Evolutionary conservation across 2,113 vertebrate genomes (phyloP).

Genomic region (Catharus fuscescens): DNA sequence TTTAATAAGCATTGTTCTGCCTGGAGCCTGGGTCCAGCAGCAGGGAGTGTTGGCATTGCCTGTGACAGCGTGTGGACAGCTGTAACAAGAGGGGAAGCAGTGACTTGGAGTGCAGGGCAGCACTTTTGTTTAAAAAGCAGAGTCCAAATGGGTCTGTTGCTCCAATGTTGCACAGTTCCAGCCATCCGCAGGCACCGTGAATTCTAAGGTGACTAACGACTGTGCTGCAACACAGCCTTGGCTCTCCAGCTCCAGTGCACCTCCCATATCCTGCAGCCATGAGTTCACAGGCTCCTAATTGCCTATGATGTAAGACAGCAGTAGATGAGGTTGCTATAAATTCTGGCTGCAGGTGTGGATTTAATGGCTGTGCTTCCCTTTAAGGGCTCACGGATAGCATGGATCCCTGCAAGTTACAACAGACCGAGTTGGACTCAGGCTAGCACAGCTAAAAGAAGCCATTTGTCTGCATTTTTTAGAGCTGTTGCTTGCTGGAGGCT

Average conservation of each 20-base stretch:
- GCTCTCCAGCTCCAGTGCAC: neutral
- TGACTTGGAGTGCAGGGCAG: neutral
- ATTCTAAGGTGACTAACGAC: neutral
- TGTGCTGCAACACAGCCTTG: neutral
- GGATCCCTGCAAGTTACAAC: conserved; percentile 58
- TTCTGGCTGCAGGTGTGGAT: conserved; percentile 65
- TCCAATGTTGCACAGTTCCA: neutral
- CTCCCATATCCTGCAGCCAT: conserved; percentile 58
- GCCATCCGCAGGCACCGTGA: neutral
- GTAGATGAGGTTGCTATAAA: conserved; percentile 61
- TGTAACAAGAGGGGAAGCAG: neutral
- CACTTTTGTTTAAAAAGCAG: neutral
- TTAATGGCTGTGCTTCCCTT: conserved; percentile 62
- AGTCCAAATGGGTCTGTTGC: neutral
- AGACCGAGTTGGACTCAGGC: neutral
- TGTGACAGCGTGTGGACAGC: neutral
- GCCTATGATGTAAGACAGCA: conserved; percentile 55
- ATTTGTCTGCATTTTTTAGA: neutral
- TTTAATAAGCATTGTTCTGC: neutral
- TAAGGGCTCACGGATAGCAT: conserved; percentile 14
- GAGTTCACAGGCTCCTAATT: conserved; percentile 61
- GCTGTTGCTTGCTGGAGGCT: neutral
- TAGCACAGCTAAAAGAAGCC: neutral
- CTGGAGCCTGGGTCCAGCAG: neutral
- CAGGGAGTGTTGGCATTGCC: neutral